phyloP scores from a whole-genome alignment of 2,113 vertebrate genomes.

The Corynorhinus townsendii region DNA sequence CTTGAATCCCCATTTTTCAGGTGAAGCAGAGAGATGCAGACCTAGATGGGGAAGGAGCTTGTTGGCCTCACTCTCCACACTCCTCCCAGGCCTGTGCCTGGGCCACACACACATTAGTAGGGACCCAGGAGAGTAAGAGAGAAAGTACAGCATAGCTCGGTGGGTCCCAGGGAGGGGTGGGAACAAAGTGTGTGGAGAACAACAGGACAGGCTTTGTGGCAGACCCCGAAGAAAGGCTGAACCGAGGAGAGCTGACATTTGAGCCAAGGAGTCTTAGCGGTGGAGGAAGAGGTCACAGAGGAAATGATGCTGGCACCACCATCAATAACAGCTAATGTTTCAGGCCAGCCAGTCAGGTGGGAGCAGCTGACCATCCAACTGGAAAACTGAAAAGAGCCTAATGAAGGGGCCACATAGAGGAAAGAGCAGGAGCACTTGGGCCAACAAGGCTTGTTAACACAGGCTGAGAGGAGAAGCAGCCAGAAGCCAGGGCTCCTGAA shows the following conservation, averaged over 20 bases:
- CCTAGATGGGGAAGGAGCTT: neutral
- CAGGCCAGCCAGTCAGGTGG: neutral
- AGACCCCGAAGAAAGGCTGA: neutral
- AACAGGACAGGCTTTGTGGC: neutral
- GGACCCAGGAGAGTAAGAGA: neutral
- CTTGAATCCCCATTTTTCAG: neutral
- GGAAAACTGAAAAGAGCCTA: neutral
- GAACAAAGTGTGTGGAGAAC: neutral
- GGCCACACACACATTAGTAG: neutral
- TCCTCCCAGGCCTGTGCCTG: neutral
- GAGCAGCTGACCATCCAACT: neutral
- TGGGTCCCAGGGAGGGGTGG: neutral
- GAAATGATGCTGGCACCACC: neutral
- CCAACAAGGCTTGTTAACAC: neutral
- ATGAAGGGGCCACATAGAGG: neutral
- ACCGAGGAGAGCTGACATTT: neutral
- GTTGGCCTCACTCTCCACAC: neutral
- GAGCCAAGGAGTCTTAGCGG: neutral
- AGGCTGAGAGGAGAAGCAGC: neutral
- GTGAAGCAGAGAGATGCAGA: neutral
- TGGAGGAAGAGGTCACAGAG: neutral
- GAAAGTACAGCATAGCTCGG: neutral
- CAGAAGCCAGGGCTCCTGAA: neutral
- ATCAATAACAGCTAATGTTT: neutral
- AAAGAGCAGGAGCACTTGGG: neutral